phyloP scores from a whole-genome alignment of 2,113 vertebrate species.

The Rhineura floridana region DNA sequence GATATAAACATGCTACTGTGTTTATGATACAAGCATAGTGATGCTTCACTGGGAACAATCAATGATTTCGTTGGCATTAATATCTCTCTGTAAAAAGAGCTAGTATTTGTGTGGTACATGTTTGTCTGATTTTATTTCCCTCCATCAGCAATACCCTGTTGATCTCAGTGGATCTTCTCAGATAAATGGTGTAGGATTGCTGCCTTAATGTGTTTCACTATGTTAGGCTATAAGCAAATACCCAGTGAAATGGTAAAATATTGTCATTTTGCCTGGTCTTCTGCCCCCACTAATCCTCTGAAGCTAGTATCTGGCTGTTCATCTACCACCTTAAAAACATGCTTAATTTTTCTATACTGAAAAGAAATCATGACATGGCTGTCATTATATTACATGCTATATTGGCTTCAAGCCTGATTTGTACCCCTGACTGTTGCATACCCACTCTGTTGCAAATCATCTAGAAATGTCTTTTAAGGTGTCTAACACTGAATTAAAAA shows the following conservation, averaged over 20 bases:
- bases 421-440: no score
- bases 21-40: constrained; percentile 29
- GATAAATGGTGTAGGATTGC: neutral
- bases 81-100: neutral
- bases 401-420: no score
- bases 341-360: neutral
- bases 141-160: neutral
- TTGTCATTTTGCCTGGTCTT: neutral
- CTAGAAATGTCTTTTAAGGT: no score
- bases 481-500: no score
- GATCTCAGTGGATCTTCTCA: neutral
- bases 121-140: neutral
- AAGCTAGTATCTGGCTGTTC: neutral
- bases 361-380: neutral
- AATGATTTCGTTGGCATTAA: neutral
- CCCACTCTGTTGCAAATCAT: no score
- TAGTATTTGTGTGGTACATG: no score
- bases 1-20: constrained; percentile 14
- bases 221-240: neutral
- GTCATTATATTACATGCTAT: neutral
- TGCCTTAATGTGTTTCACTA: neutral
- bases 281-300: neutral
- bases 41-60: constrained; percentile 9
- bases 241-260: neutral
- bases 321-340: neutral